Conservation (phyloP, 2,888 invertebrate species). For the Arrhopalites spinosus region DNA sequence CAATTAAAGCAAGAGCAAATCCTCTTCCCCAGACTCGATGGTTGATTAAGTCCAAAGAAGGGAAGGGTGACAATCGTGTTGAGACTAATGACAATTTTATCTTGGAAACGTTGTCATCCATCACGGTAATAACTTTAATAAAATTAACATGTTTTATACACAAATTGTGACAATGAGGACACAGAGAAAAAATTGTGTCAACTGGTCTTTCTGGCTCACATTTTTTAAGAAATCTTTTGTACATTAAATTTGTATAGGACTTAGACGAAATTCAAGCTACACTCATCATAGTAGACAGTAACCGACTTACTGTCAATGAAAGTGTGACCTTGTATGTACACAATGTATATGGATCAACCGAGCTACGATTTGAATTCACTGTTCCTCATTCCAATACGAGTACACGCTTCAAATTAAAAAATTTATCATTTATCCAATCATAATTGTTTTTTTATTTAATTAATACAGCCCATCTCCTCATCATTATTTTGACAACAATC, state of each 20-base stretch:
- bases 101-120: no score
- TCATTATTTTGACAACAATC: no score
- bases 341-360: neutral
- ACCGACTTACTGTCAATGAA: neutral
- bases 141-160: no score
- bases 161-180: no score
- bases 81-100: neutral
- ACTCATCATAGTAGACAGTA: neutral
- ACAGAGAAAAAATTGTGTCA: no score
- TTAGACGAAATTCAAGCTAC: neutral
- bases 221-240: no score
- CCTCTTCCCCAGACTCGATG: conserved; percentile 9
- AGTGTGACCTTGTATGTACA: conserved; percentile 7
- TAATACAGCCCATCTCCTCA: neutral
- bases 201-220: no score
- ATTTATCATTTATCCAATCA: no score
- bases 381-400: neutral
- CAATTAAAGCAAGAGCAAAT: conserved; percentile 11
- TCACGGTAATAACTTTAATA: no score
- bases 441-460: no score
- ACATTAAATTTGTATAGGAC: neutral
- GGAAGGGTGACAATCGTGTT: neutral
- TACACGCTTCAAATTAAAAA: no score
- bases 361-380: neutral
- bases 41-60: neutral